A percentile compares a stretch with the other conserved stretches of the same genome.
Evolutionary conservation across 2,888 invertebrate species (phyloP).

Genomic region (Dicycla oo): DNA sequence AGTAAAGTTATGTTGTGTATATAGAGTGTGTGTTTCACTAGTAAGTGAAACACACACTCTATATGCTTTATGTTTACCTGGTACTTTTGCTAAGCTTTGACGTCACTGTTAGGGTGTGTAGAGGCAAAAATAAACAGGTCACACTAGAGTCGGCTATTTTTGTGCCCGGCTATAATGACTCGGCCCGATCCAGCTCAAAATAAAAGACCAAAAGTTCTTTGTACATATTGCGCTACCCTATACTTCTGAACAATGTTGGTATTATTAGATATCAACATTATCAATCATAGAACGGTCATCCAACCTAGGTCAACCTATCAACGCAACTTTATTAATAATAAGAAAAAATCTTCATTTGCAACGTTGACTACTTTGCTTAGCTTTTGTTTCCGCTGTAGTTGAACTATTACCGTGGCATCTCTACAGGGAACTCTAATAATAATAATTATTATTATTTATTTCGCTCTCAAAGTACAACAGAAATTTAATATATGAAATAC

Average conservation of each 20-base stretch:
- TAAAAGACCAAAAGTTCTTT: conserved; percentile 21
- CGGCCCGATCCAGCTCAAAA: conserved; percentile 17
- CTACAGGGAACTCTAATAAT: not conserved
- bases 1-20: too few species aligned
- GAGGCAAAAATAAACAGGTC: conserved; percentile 41
- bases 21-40: too few species aligned
- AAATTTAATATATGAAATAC: too few species aligned
- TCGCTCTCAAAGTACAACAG: too few species aligned
- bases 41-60: not conserved
- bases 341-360: not conserved
- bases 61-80: not conserved
- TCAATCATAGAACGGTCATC: not conserved
- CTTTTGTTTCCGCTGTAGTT: not conserved
- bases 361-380: not conserved
- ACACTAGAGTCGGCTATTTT: conserved; percentile 27
- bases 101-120: conserved; percentile 19
- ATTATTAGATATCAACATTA: not conserved
- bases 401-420: not conserved
- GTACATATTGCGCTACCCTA: conserved; percentile 6
- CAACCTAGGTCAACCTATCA: too few species aligned
- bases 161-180: conserved; percentile 8
- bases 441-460: too few species aligned
- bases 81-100: conserved; percentile 4
- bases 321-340: not conserved
- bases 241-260: not conserved